Conservation (phyloP, 2,113 vertebrate genomes). For the Nerophis lumbriciformis region DNA sequence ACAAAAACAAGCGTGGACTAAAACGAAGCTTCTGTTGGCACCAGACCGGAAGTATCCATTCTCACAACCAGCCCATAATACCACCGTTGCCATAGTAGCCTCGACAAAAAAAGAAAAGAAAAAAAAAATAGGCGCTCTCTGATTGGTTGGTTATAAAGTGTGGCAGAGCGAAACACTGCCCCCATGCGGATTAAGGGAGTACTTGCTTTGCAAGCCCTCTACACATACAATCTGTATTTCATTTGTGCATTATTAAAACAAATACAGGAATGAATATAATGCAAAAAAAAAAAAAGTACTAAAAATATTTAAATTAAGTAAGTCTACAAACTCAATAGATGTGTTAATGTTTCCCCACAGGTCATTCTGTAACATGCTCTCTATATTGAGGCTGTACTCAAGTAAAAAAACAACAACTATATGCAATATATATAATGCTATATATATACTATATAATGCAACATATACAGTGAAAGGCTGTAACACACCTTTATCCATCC, state of each 20-base stretch:
- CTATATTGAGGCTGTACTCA: background rate
- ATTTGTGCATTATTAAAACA: background rate
- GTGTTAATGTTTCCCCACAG: background rate
- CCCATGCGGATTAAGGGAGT: background rate
- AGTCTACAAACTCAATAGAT: background rate
- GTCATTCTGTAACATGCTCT: background rate
- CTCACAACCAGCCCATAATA: constrained; percentile 57
- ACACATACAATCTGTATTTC: background rate
- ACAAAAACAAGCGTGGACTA: background rate
- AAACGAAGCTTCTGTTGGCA: background rate
- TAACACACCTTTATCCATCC: background rate
- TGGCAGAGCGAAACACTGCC: constrained; percentile 24
- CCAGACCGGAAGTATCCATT: constrained; percentile 33
- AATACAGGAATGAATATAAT: too few relatives aligned
- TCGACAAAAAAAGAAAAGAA: constrained; percentile 10
- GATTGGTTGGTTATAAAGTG: constrained; percentile 35
- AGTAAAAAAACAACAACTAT: background rate
- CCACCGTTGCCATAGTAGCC: constrained; percentile 20
- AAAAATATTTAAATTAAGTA: too few relatives aligned
- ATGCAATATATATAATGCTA: too few relatives aligned
- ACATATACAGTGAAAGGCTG: background rate
- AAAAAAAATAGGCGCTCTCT: constrained; percentile 3
- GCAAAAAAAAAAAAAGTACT: too few relatives aligned
- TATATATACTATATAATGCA: too few relatives aligned
- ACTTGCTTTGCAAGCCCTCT: background rate